Evolutionary conservation across 2,888 invertebrate genomes (phyloP).

Genomic region (Dryococelus australis): DNA sequence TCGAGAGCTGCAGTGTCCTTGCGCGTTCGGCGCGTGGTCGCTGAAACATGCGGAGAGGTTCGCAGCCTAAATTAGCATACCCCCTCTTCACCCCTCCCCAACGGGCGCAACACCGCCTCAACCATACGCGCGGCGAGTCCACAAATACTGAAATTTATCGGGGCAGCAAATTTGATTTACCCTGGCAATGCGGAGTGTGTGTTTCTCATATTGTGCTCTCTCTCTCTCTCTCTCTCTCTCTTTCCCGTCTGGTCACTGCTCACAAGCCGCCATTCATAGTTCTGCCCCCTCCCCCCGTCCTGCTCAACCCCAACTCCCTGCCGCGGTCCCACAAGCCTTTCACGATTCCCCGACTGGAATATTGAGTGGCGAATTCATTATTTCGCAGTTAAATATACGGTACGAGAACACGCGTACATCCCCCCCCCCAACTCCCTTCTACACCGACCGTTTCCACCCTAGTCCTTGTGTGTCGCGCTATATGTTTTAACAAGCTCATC

Average conservation of each 20-base stretch:
- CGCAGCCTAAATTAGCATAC: no score
- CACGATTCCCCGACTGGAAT: slow-evolving; percentile 11
- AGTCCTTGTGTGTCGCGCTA: no score
- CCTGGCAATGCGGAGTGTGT: not conserved
- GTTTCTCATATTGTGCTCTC: not conserved
- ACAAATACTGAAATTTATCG: slow-evolving; percentile 19
- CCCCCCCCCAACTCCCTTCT: no score
- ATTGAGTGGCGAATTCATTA: slow-evolving; percentile 25
- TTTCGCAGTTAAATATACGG: slow-evolving; percentile 21
- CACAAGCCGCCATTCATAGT: not conserved
- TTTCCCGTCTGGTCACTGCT: no score
- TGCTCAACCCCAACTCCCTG: no score
- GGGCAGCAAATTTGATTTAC: slow-evolving; percentile 19
- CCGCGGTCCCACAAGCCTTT: not conserved
- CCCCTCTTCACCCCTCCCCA: no score
- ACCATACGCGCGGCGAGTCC: not conserved
- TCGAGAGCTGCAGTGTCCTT: no score
- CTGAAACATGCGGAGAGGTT: no score
- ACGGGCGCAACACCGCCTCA: not conserved
- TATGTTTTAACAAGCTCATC: no score
- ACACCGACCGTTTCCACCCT: no score
- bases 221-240: not conserved
- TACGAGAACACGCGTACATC: not conserved
- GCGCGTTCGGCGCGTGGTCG: no score
- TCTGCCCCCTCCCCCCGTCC: no score